Evolutionary conservation across 2,888 invertebrate genomes (phyloP).

Genomic region (Liopterus haemorrhoidalis): DNA sequence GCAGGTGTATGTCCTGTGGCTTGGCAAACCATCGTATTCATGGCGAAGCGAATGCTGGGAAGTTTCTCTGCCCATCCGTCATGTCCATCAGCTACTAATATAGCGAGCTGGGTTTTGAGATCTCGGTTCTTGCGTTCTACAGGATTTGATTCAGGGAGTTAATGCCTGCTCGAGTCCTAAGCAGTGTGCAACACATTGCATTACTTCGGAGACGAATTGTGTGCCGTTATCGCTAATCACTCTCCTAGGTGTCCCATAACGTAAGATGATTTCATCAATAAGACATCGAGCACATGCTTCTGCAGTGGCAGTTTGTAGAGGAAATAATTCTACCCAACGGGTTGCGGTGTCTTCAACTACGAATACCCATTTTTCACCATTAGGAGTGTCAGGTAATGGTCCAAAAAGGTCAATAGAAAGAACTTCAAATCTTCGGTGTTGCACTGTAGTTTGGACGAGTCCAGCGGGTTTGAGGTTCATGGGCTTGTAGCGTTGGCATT

Average conservation of each 20-base stretch:
- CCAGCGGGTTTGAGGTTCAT: constrained; percentile 25
- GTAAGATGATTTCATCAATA: constrained; percentile 17
- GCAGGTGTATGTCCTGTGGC: no score
- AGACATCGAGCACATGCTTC: constrained; percentile 21
- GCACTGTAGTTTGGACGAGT: constrained; percentile 23
- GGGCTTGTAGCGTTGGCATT: constrained; percentile 26
- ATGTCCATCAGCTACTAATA: no score
- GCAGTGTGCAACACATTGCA: no score
- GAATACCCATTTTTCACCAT: constrained; percentile 31
- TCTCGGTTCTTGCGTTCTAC: no score
- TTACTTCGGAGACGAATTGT: no score
- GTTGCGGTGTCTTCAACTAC: constrained; percentile 30
- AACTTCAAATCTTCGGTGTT: constrained; percentile 32
- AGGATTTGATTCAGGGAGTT: no score
- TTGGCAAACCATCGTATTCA: no score
- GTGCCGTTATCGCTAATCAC: constrained; percentile 38
- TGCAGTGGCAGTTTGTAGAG: constrained; percentile 28
- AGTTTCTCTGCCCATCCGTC: no score
- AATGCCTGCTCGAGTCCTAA: no score
- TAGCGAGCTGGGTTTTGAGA: no score
- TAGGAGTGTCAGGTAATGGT: constrained; percentile 27
- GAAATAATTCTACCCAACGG: constrained; percentile 33
- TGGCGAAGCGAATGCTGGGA: no score
- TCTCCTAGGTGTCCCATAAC: constrained; percentile 34
- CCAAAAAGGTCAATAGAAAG: constrained; percentile 35